A percentile compares a stretch with the other conserved stretches of the same genome.
These are phyloP conservation scores for Ephestia elutella DNA, from an alignment of 1,140 invertebrate genomes.

Conservation along the genomic window DNA sequence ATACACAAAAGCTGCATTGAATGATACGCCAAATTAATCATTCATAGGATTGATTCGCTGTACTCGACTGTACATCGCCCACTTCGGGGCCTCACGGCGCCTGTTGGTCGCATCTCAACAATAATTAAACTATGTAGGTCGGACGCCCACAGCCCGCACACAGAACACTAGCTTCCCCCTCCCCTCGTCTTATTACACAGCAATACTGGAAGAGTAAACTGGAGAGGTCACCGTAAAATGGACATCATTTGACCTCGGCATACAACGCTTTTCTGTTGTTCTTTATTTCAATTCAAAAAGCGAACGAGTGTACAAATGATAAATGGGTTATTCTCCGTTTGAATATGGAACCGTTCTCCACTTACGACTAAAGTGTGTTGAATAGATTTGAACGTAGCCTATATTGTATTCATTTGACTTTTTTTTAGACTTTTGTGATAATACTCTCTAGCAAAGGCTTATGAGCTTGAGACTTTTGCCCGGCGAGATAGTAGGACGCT, in stretches of 20 bases:
- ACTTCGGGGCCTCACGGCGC: slow-evolving; percentile 52
- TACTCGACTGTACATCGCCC: slow-evolving; percentile 38
- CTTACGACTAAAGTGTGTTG: not conserved
- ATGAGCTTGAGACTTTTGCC: no score
- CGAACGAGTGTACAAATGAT: slow-evolving; percentile 27
- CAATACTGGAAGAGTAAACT: slow-evolving; percentile 18
- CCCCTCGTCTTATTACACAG: slow-evolving; percentile 27
- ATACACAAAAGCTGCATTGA: no score
- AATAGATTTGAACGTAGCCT: not conserved
- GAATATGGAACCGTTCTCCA: slow-evolving; percentile 20
- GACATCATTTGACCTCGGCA: slow-evolving; percentile 42
- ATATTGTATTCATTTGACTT: not conserved
- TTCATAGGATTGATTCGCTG: no score
- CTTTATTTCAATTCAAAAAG: slow-evolving; percentile 50
- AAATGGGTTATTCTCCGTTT: slow-evolving; percentile 25
- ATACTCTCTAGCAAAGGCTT: not conserved
- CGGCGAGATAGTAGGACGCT: no score
- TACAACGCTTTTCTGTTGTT: slow-evolving; percentile 38
- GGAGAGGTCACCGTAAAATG: slow-evolving; percentile 33
- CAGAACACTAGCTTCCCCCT: slow-evolving; percentile 25
- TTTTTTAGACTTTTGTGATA: not conserved
- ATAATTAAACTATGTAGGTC: slow-evolving; percentile 67
- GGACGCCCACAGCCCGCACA: slow-evolving; percentile 48
- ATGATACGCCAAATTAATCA: no score
- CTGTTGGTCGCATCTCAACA: slow-evolving; percentile 55